Evolutionary conservation across 92 coral and sea anemone genomes (phyloP).

Genomic region (Parazoanthus atlanticus): DNA sequence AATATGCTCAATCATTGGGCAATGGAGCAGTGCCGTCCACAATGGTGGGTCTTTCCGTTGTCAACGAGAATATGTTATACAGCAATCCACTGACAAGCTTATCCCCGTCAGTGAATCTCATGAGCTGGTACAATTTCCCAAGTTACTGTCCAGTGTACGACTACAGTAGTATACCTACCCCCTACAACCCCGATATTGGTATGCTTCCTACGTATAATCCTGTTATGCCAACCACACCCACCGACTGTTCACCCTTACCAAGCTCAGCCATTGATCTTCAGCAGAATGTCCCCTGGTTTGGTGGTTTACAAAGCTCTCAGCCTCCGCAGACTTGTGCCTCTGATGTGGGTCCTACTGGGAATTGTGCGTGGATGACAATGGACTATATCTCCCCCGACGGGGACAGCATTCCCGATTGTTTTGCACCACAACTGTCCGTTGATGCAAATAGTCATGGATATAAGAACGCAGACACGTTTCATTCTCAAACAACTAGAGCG

Average conservation of each 20-base stretch:
- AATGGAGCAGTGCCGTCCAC: slow-evolving; percentile 15
- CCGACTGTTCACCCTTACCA: slow-evolving; percentile 29
- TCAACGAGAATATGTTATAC: neutral
- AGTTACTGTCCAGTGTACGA: slow-evolving; percentile 1
- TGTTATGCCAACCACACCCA: neutral
- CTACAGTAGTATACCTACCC: neutral
- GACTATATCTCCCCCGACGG: neutral
- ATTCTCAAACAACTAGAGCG: neutral
- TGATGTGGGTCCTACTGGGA: neutral
- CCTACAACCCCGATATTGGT: neutral
- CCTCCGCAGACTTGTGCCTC: neutral
- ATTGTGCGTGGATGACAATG: neutral
- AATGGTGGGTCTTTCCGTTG: neutral
- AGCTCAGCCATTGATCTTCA: slow-evolving; percentile 17
- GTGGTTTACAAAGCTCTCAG: neutral
- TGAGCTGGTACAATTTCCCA: slow-evolving; percentile 29
- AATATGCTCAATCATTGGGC: neutral
- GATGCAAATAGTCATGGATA: neutral
- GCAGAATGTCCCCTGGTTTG: slow-evolving; percentile 12
- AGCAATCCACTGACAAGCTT: slow-evolving; percentile 2
- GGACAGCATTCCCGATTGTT: neutral
- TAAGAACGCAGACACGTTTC: neutral
- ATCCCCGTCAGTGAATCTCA: neutral
- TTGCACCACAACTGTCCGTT: neutral
- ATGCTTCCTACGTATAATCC: neutral